Evolutionary conservation across 1,140 invertebrate species (phyloP).

Genomic region (Steinernema khuongi): DNA sequence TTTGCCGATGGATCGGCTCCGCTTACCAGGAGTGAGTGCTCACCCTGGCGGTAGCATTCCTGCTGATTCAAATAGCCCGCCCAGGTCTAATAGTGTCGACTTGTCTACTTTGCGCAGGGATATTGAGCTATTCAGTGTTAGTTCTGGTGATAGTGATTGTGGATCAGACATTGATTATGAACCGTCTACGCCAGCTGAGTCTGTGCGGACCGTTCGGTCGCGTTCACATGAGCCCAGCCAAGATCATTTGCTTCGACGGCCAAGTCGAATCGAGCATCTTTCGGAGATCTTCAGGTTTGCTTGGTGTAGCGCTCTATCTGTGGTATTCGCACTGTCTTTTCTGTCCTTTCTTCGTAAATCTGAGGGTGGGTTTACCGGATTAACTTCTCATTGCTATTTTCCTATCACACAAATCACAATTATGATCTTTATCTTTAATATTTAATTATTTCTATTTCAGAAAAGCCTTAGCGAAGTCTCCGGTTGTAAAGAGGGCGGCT

Average conservation of each 20-base stretch:
- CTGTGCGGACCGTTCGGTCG: conserved; percentile 48
- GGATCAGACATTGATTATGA: conserved; percentile 44
- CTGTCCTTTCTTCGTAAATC: neutral
- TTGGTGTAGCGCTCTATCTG: conserved; percentile 7
- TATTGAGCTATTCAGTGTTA: conserved; percentile 55
- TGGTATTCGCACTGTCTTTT: neutral
- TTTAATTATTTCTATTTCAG: conserved; percentile 41
- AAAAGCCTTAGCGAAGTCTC: conserved; percentile 58
- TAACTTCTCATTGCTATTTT: conserved; percentile 10
- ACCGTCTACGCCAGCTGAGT: conserved; percentile 47
- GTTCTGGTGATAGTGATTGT: conserved; percentile 45
- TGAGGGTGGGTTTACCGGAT: neutral
- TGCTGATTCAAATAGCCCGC: conserved; percentile 40
- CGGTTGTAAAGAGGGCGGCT: conserved; percentile 54
- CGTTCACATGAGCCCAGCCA: conserved; percentile 53
- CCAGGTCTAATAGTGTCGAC: conserved; percentile 55
- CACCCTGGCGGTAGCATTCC: conserved; percentile 13
- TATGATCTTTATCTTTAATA: conserved; percentile 26
- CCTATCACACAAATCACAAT: conserved; percentile 3
- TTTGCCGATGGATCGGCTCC: conserved; percentile 47
- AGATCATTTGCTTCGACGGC: conserved; percentile 47
- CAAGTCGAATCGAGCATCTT: conserved; percentile 56
- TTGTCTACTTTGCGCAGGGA: conserved; percentile 54
- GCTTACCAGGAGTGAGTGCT: conserved; percentile 39
- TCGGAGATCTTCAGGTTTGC: conserved; percentile 56